Base-by-base conservation (phyloP, 2,888 invertebrate genomes). In the Hesperia comma region DNA sequence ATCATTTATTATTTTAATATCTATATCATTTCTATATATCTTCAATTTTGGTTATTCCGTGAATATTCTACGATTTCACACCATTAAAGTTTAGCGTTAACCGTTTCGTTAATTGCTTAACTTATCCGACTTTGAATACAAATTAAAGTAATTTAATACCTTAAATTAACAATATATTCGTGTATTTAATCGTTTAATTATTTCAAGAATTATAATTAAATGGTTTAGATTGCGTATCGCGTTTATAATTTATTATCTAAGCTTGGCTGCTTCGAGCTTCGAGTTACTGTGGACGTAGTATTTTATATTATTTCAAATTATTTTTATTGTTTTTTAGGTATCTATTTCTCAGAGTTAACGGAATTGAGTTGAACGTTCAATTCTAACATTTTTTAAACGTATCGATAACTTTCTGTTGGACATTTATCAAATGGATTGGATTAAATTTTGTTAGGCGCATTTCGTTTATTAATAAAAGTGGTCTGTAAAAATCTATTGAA, bases 71-170 rank as follows among this genome's bases (percentile, higher is more conserved):
- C 57, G 40, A 57, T 63, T 63, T 63, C 57, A 63, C 63, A 63
- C 57, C 57, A 57, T 63, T 63, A 49, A 37, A 19, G 0, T 26
- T 56, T 43, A 32, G 19, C 33, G 49, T 54, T 63, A 56, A 57
- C 19, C 56, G 63, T 63, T 37, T 56, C 6, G 40, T 19, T 49
- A 63, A 63, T 63, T 63, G 32, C 43, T 63, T 43, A n/a, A 21
- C 57, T 57, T 57, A 63, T 63, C 26, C 40, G 40, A 57, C 51
- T 58, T 57, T 58, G 64, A 64, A 64, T 64, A 64, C 51, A 58
- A 58, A 57, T 64, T 26, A 64, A 41, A 41, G 49, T 56, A 58
- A 58, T 64, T 64, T 17, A 51, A 58, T 51, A 64, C 41, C 51
- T 64, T 57, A 32, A 49, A 51, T 51, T 40, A 10, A 51, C 40